Percentiles rank a stretch among this genome's conserved stretches.
Conservation (phyloP, 2,113 vertebrate species). For the Arizona elegans region DNA sequence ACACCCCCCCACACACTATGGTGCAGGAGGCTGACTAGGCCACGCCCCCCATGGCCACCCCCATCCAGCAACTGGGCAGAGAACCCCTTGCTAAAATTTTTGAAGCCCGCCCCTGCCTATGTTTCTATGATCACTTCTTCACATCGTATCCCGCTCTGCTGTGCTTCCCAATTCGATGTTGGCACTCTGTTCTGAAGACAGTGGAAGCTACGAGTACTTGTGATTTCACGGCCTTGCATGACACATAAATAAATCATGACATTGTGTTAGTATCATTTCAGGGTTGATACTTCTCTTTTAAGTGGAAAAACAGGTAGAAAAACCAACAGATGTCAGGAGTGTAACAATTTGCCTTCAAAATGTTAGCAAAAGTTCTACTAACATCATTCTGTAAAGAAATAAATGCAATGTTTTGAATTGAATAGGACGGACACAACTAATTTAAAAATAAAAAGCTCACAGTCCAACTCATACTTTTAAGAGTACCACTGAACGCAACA, state of each 20-base stretch:
- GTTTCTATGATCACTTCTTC: not conserved
- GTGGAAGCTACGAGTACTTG: not conserved
- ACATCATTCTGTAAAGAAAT: not conserved
- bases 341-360: not conserved
- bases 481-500: not conserved
- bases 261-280: not conserved
- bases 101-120: not conserved
- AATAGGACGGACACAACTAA: not conserved
- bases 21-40: no score
- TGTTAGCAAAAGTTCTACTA: not conserved
- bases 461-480: not conserved
- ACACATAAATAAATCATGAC: not conserved
- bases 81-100: no score
- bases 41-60: no score
- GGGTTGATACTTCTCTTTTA: not conserved
- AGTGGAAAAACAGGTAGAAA: not conserved
- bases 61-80: no score
- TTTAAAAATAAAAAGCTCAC: not conserved
- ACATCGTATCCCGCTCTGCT: not conserved
- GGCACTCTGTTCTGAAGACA: not conserved
- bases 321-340: not conserved
- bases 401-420: not conserved
- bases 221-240: not conserved
- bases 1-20: no score
- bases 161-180: not conserved